phyloP scores from a whole-genome alignment of 2,113 vertebrate species.

The Cyprinodon variegatus region DNA sequence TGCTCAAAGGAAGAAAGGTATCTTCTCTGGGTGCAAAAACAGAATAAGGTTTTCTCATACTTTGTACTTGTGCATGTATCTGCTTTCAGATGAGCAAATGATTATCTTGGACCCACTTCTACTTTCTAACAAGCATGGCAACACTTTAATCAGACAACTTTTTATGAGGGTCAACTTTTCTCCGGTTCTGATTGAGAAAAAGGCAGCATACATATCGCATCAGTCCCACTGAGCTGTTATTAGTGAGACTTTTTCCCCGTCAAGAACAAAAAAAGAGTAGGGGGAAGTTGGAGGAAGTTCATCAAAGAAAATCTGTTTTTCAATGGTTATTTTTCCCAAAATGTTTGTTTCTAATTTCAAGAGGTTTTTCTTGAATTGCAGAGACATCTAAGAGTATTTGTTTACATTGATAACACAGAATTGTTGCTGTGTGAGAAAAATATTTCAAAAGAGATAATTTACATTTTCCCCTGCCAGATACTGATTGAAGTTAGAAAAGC shows the following conservation, averaged over 20 bases:
- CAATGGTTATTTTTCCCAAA: constrained; percentile 10
- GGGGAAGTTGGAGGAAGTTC: constrained; percentile 29
- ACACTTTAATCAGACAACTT: constrained; percentile 64
- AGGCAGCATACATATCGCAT: constrained; percentile 66
- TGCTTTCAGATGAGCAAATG: constrained; percentile 30
- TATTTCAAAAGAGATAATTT: constrained; percentile 46
- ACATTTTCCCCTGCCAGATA: constrained; percentile 48
- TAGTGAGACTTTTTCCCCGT: constrained; percentile 38
- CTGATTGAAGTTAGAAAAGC: constrained; percentile 34
- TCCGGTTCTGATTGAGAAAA: constrained; percentile 56
- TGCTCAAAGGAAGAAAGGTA: constrained; percentile 66
- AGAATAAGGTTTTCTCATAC: constrained; percentile 48
- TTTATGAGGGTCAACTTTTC: constrained; percentile 52
- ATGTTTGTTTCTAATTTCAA: constrained; percentile 23
- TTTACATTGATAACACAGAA: constrained; percentile 40
- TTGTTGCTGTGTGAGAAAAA: constrained; percentile 13
- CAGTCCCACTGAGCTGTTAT: constrained; percentile 47
- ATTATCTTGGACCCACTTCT: constrained; percentile 30
- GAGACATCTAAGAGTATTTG: constrained; percentile 41
- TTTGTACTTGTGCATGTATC: constrained; percentile 24
- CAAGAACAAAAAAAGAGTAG: constrained; percentile 43
- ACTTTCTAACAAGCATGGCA: constrained; percentile 52
- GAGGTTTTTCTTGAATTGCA: constrained; percentile 18
- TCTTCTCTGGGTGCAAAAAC: constrained; percentile 24
- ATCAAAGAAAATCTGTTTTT: constrained; percentile 34